Base-by-base conservation (phyloP, 2,888 invertebrate genomes). In the Mimachlamys varia region DNA sequence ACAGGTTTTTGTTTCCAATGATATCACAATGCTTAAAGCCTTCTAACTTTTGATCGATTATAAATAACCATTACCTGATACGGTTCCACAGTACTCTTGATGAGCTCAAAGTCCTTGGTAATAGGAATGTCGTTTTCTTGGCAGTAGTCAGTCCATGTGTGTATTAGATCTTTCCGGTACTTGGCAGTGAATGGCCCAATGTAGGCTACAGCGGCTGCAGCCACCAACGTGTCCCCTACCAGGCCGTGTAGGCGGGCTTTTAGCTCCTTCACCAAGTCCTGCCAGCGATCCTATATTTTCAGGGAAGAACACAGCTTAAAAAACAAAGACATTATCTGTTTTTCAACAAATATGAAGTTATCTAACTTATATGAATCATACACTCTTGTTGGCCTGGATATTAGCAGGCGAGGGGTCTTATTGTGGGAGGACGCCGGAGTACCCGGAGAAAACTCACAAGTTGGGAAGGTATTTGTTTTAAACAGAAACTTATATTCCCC, bases 181-280 rank as follows among this genome's bases (percentile, higher is more conserved):
- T 94, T 94, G 22, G 95, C 93, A 10, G 96, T 96, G 92, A 96
- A 96, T 50, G 96, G 95, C 22, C 96, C 97, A 37, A 96, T 94
- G 92, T 96, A 97, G 27, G 96, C 95, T 17, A 96, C 96, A 90
- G 95, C 94, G 0, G 95, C 96, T 4, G 97, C 96, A 0, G 96
- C 95, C 10, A 97, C 94, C 62, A 97, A 91, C 0, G 96, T 96
- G 93, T 96, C 96, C 0, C 97, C 97, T 19, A 96, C 96, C 55
- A 97, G 92, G 33, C 95, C 95, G 92, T 94, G 93, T 76, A 97
- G 94, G 90, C 96, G 96, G 88, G 94, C 92, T 91, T 96, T 95
- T 87, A 96, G 92, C 87, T 94, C 93, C 88, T 94, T 94, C 27
- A 96, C 96, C 12, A 96, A 95, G 89, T 96, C 96, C 19, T 94